phyloP scores from a whole-genome alignment of 1,140 invertebrate genomes.

The Andrena cerasifolii region DNA sequence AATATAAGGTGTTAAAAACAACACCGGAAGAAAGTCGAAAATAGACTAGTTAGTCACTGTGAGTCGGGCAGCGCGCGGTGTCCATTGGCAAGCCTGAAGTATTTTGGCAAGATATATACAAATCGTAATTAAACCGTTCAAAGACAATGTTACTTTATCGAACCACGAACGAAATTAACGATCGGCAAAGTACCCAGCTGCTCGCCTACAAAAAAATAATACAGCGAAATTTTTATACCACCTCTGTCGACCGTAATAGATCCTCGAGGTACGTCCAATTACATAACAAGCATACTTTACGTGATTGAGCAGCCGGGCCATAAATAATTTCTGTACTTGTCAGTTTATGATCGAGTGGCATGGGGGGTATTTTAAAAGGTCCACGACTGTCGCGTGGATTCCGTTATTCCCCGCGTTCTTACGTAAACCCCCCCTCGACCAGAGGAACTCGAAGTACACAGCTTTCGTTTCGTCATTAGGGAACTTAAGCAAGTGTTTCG shows the following conservation, averaged over 20 bases:
- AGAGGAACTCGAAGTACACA: constrained; percentile 5
- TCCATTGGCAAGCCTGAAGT: constrained; percentile 44
- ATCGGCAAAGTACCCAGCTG: too few relatives aligned
- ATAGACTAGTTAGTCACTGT: constrained; percentile 50
- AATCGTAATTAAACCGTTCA: constrained; percentile 41
- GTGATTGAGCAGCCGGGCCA: neutral
- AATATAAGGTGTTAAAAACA: constrained; percentile 52
- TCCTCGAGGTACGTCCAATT: neutral
- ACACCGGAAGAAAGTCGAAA: constrained; percentile 50
- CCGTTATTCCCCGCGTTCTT: constrained; percentile 15
- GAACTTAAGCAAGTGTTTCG: constrained; percentile 18
- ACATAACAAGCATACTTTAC: neutral
- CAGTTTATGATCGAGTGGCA: neutral
- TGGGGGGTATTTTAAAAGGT: neutral
- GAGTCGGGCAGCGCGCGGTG: constrained; percentile 18
- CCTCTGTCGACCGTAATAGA: too few relatives aligned
- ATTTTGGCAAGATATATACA: constrained; percentile 47
- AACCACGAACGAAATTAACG: neutral
- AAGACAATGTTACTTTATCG: constrained; percentile 1
- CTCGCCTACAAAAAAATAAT: too few relatives aligned
- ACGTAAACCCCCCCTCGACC: constrained; percentile 25
- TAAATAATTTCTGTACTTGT: neutral
- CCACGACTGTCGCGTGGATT: neutral
- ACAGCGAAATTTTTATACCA: too few relatives aligned
- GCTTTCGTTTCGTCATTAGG: constrained; percentile 15